Evolutionary conservation across 2,797 vertebrate genomes (phyloP).

Genomic region (Diplodus puntazzo): DNA sequence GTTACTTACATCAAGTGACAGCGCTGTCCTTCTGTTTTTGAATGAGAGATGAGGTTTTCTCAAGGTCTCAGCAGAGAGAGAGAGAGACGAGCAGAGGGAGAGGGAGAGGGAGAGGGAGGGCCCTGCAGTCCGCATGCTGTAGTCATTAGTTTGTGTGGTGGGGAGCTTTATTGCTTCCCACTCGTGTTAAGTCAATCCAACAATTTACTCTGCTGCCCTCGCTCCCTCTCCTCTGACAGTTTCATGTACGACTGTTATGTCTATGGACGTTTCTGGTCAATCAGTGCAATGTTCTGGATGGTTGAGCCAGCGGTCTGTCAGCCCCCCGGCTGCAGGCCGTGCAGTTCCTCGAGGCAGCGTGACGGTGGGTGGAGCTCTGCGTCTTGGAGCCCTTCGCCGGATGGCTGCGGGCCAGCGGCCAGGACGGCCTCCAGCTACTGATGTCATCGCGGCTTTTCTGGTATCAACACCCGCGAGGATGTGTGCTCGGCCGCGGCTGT

Average conservation of each 20-base stretch:
- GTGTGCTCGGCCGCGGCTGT: slow-evolving; percentile 52
- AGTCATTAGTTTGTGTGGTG: slow-evolving; percentile 77
- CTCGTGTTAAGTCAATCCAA: slow-evolving; percentile 78
- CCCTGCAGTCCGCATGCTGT: slow-evolving; percentile 67
- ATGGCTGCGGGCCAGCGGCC: slow-evolving; percentile 65
- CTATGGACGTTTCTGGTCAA: slow-evolving; percentile 67
- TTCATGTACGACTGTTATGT: slow-evolving; percentile 59
- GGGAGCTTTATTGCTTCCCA: slow-evolving; percentile 76
- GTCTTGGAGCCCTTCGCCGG: slow-evolving; percentile 54
- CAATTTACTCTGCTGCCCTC: slow-evolving; percentile 66
- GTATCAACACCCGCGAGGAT: slow-evolving; percentile 67
- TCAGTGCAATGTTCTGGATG: slow-evolving; percentile 73
- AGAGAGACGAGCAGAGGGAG: background rate
- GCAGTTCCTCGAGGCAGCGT: slow-evolving; percentile 54
- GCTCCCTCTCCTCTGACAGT: slow-evolving; percentile 59
- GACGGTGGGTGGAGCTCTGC: slow-evolving; percentile 53
- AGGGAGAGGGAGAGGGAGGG: slow-evolving; percentile 4
- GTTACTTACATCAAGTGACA: slow-evolving; percentile 45
- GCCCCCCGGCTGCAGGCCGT: slow-evolving; percentile 40
- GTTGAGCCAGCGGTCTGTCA: slow-evolving; percentile 69
- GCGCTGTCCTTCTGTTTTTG: slow-evolving; percentile 27
- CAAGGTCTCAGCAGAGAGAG: slow-evolving; percentile 25
- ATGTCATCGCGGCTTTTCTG: slow-evolving; percentile 75
- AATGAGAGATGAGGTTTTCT: slow-evolving; percentile 34
- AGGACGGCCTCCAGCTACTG: slow-evolving; percentile 68